Evolutionary conservation across 37 sponge, comb jelly and placozoan genomes (phyloP), one percentile per base, ranked within the genome.

Genomic region (Oopsacas minuta): DNA sequence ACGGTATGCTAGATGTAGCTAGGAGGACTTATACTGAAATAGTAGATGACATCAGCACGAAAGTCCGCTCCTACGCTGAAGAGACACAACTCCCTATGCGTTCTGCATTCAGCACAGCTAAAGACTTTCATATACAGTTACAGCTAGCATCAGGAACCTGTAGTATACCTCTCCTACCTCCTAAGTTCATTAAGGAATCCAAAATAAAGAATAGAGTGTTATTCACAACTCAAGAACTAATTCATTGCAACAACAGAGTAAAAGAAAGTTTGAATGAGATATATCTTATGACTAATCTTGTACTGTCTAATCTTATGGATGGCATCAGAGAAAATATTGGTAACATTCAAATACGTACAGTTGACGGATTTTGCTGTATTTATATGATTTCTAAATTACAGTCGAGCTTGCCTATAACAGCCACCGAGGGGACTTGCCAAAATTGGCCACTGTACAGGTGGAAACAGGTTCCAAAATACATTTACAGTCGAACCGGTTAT

Each of bases 101-200:
- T 53, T 89, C 89, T 81, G 87, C 86, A 36, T 95, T 86, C 89
- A 95, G 88, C 84, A 84, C 90, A 0, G 36, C 91, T n/a, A 69
- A 96, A 52, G 96, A 94, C 0, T 99, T 99, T 83, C 91, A 88
- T 86, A 88, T 99, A 10, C 94, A 94, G 83, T 82, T 99, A 36
- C 86, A 88, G 86, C 85, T 83, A n/a, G 90, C 87, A 10, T 53
- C 86, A 0, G 90, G 89, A 23, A 82, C 85, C 17, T 36, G 49
- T 23, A 23, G 39, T 37, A 36, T 38, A 0, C 87, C 85, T 22
- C 37, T 82, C n/a, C 84, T 96, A 23, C 92, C 94, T 10, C 15
- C 38, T 28, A 88, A 86, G 82, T 94, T 94, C 75, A 83, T 96
- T 25, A 94, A 98, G 82, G 88, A 91, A 1, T 52, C 85, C 52